Base-by-base conservation (phyloP, 2,113 vertebrate species). In the Lagenorhynchus albirostris region DNA sequence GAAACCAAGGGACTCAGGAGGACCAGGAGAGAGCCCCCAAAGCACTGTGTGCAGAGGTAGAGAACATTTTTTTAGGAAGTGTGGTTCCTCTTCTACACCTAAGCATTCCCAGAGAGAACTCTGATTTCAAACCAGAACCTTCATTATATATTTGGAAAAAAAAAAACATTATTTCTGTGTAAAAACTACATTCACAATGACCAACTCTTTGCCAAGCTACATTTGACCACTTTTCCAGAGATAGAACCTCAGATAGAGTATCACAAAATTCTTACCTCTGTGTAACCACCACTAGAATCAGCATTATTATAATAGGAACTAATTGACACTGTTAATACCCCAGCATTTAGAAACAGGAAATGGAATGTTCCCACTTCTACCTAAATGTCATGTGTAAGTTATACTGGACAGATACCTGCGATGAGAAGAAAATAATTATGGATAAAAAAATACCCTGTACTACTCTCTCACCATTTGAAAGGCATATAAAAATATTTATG, bases 401-500 rank as follows among this genome's bases (percentile, higher is more conserved):
- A 88, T 31, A 91, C 74, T 84, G 13, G 7, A 47, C 14, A 71
- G 95, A 91, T 77, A 85, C 84, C 71, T 87, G 50, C 58, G 97
- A n/a, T 41, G 18, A 97, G 92, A 47, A 67, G n/a, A 93, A 71
- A n/a, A 95, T 9, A 95, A 96, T 98, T 96, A 97, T 95, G 76
- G 79, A 63, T 93, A 26, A 88, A 50, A 96, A 95, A 62, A 41
- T 9, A 0, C 3, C 89, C 80, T 93, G 53, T n/a, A 92, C 88
- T 97, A 14, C 80, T 47, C 25, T 93, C 41, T 97, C 53, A 4
- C 0, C 70, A 96, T 95, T 97, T 97, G 92, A 95, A 67, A 98
- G 93, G 94, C 62, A 98, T 80, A 91, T 79, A 96, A 97, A 95
- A 91, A 83, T 94, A 98, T 97, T 98, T 97, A 98, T 97, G 67